Evolutionary conservation across 2,113 vertebrate genomes (phyloP).

Genomic region (Ginglymostoma cirratum): DNA sequence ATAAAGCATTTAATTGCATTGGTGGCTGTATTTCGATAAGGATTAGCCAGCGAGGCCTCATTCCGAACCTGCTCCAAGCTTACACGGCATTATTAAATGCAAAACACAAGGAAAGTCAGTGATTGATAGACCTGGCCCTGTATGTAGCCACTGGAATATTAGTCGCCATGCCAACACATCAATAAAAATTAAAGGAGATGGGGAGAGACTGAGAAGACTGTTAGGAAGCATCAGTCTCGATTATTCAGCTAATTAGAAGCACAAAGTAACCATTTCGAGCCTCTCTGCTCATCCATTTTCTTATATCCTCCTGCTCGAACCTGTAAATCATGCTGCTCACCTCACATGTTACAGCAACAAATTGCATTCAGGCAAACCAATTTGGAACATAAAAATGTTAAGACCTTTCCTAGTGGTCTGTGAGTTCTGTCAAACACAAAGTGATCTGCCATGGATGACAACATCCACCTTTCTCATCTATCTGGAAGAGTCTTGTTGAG

Average conservation of each 20-base stretch:
- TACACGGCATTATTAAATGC: conserved; percentile 15
- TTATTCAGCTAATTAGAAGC: conserved; percentile 4
- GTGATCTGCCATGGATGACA: no score
- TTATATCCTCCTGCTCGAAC: not conserved
- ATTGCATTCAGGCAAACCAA: not conserved
- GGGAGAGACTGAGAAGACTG: not conserved
- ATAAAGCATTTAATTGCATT: conserved; percentile 6
- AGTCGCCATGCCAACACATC: conserved; percentile 34
- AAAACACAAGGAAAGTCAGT: not conserved
- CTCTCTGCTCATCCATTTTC: not conserved
- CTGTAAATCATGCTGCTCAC: not conserved
- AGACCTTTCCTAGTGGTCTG: not conserved
- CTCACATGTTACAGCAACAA: not conserved
- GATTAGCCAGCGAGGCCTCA: conserved; percentile 2
- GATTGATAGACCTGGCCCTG: conserved; percentile 14
- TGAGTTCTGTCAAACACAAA: no score
- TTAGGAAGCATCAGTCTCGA: conserved; percentile 28
- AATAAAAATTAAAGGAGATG: conserved; percentile 29
- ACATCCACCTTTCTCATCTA: no score
- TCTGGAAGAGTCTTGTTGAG: no score
- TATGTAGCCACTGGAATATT: conserved; percentile 14
- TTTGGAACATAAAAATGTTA: not conserved
- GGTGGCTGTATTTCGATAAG: not conserved
- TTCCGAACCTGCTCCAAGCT: not conserved
- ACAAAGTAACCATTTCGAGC: not conserved